Percentiles rank a stretch among this genome's conserved stretches.
Evolutionary conservation across 2,797 vertebrate species (phyloP).

Genomic region (Etheostoma nigrum): DNA sequence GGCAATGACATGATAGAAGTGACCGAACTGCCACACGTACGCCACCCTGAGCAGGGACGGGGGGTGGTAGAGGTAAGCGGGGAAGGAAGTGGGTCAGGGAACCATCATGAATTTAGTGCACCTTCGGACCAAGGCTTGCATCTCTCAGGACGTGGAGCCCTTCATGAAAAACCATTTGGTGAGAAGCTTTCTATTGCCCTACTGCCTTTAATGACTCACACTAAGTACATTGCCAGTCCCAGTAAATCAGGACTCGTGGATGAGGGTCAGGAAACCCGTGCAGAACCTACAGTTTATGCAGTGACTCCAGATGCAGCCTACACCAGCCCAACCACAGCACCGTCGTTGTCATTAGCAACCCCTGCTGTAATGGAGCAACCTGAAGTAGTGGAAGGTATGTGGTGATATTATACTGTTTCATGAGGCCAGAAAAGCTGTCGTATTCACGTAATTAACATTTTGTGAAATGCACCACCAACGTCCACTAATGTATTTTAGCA

Average conservation of each 20-base stretch:
- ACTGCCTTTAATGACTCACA: conserved; percentile 28
- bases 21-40: conserved; percentile 63
- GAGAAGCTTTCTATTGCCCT: conserved; percentile 32
- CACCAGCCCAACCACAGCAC: conserved; percentile 70
- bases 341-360: conserved; percentile 62
- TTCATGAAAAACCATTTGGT: not conserved
- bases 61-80: conserved; percentile 80
- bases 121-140: conserved; percentile 48
- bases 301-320: conserved; percentile 45
- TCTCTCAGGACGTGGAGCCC: conserved; percentile 48
- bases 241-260: conserved; percentile 34
- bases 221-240: conserved; percentile 31
- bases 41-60: conserved; percentile 83
- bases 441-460: not conserved
- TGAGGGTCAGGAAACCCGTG: conserved; percentile 32
- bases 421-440: not conserved
- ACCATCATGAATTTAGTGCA: conserved; percentile 59
- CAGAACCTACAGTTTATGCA: conserved; percentile 12
- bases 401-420: not conserved
- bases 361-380: conserved; percentile 74
- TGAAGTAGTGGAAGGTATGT: conserved; percentile 82
- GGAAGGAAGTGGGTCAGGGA: conserved; percentile 70
- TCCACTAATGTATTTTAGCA: not conserved
- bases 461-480: not conserved
- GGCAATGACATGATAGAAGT: conserved; percentile 84